Percentiles rank a stretch among this genome's conserved stretches.
Conservation (phyloP, 2,797 vertebrate species). For the Scomberomorus guttatus region DNA sequence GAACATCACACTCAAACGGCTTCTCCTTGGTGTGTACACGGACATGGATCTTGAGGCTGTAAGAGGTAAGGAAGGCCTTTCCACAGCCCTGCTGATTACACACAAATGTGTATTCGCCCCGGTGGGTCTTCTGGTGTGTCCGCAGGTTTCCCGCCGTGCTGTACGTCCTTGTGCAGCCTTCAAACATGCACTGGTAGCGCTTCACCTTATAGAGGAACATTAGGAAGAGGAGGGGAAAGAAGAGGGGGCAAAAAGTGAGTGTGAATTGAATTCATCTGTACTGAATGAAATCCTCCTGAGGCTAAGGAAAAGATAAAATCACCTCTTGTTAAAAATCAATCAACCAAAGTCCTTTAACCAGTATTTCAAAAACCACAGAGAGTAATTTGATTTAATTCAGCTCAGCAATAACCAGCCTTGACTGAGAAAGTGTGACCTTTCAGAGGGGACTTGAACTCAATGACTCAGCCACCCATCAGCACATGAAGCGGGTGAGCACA, state of each 20-base stretch:
- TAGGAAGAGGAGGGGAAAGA: background rate
- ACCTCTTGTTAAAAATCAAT: background rate
- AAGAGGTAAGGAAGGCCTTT: constrained; percentile 99
- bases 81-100: constrained; percentile 99
- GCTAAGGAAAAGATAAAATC: background rate
- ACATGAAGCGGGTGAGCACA: constrained; percentile 53
- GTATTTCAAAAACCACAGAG: constrained; percentile 4
- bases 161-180: constrained; percentile 97
- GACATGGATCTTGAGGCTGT: constrained; percentile 99
- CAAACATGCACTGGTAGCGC: constrained; percentile 98
- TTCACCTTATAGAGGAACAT: constrained; percentile 88
- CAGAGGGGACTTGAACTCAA: constrained; percentile 45
- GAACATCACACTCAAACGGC: constrained; percentile 98
- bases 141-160: constrained; percentile 98
- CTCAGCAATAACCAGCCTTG: constrained; percentile 36
- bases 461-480: constrained; percentile 67
- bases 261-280: background rate
- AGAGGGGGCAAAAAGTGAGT: background rate
- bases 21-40: constrained; percentile 99
- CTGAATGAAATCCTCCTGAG: background rate
- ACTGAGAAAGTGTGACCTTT: constrained; percentile 62
- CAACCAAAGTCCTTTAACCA: background rate
- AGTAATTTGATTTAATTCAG: constrained; percentile 30
- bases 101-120: constrained; percentile 98
- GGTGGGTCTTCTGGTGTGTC: constrained; percentile 98